Percentiles rank a stretch among this genome's conserved stretches.
Evolutionary conservation across 2,888 invertebrate genomes (phyloP).

Genomic region (Drosophila cognata): DNA sequence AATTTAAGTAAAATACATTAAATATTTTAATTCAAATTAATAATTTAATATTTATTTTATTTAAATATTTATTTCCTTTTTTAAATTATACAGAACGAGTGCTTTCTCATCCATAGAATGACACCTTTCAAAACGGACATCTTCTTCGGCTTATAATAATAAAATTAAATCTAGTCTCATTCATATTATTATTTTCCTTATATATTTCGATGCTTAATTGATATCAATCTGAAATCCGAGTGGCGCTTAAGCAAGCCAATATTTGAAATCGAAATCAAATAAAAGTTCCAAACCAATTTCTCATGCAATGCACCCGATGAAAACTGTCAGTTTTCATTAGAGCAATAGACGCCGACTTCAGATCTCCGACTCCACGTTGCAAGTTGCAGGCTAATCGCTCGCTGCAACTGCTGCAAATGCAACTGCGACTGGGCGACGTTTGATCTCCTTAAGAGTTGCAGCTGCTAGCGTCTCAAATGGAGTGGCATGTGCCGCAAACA

Average conservation of each 20-base stretch:
- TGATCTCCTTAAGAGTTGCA: slow-evolving; percentile 21
- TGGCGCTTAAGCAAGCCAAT: slow-evolving; percentile 25
- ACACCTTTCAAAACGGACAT: too few relatives aligned
- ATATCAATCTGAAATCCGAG: slow-evolving; percentile 12
- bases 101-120: too few relatives aligned
- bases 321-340: slow-evolving; percentile 80
- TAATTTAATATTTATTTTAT: background rate
- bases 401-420: slow-evolving; percentile 21
- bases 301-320: slow-evolving; percentile 55
- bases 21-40: too few relatives aligned
- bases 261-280: slow-evolving; percentile 53
- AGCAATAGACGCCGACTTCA: slow-evolving; percentile 56
- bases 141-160: too few relatives aligned
- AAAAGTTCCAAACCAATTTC: slow-evolving; percentile 43
- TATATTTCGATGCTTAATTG: background rate
- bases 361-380: slow-evolving; percentile 13
- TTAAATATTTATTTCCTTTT: background rate
- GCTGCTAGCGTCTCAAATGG: slow-evolving; percentile 61
- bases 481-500: slow-evolving; percentile 80
- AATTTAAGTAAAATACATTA: too few relatives aligned
- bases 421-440: slow-evolving; percentile 39
- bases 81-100: too few relatives aligned
- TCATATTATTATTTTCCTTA: background rate
- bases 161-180: too few relatives aligned
- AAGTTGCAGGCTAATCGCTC: slow-evolving; percentile 38